These are phyloP conservation scores for Anthopleura xanthogrammica DNA, from an alignment of 92 coral and sea anemone species.

Conservation along the genomic window DNA sequence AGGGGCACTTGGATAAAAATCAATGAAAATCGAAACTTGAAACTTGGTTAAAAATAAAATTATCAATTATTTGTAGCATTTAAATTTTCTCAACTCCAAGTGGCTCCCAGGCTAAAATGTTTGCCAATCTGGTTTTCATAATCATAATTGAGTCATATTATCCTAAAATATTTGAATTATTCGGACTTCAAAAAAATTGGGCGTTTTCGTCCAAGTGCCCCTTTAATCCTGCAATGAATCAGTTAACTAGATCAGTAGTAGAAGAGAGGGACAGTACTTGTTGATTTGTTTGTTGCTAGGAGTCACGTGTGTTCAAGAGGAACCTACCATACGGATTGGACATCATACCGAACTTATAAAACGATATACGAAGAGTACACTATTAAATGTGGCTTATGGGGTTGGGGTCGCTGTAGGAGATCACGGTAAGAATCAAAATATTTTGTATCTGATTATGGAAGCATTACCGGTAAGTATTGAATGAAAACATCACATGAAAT, in stretches of 20 bases:
- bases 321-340: neutral
- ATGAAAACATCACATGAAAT: neutral
- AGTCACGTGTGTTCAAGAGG: neutral
- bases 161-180: no score
- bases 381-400: neutral
- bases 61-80: no score
- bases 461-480: neutral
- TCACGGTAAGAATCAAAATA: neutral
- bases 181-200: no score
- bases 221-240: no score
- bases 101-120: no score
- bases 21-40: no score
- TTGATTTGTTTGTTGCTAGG: neutral
- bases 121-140: no score
- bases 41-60: no score
- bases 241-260: neutral
- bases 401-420: neutral
- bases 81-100: no score
- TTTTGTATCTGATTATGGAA: neutral
- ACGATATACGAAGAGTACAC: neutral
- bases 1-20: no score
- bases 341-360: neutral
- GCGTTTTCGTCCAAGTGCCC: no score
- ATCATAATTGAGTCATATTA: no score
- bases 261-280: neutral